Conservation (phyloP, 2,888 invertebrate species). For the Hirtodrosophila duncani region DNA sequence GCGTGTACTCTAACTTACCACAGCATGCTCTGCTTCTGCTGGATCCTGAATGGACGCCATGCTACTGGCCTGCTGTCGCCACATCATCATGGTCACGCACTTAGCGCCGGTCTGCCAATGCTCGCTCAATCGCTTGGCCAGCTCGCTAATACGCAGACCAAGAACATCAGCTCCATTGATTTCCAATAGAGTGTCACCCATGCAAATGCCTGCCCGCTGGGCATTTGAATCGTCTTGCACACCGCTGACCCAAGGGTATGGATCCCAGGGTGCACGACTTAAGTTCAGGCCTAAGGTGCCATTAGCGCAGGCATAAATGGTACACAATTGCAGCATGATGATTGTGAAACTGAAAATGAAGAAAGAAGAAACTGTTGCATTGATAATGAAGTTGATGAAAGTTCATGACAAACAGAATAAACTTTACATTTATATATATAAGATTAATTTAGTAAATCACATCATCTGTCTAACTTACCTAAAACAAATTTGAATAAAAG, state of each 20-base stretch:
- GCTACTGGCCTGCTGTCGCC: slow-evolving; percentile 69
- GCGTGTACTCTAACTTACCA: slow-evolving; percentile 39
- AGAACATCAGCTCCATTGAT: slow-evolving; percentile 77
- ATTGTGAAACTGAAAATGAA: slow-evolving; percentile 29
- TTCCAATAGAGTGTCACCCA: slow-evolving; percentile 85
- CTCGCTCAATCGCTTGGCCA: slow-evolving; percentile 72
- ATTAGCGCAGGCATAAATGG: slow-evolving; percentile 77
- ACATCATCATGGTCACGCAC: slow-evolving; percentile 73
- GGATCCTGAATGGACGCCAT: slow-evolving; percentile 30
- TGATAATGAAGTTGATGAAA: too few species aligned
- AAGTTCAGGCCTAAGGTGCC: slow-evolving; percentile 85
- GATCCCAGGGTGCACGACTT: slow-evolving; percentile 88
- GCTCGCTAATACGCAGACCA: slow-evolving; percentile 75
- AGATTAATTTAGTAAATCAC: too few species aligned
- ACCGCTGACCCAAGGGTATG: slow-evolving; percentile 87
- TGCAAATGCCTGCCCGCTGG: slow-evolving; percentile 82
- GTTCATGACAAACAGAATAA: background rate
- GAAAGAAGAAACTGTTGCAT: background rate
- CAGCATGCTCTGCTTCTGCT: slow-evolving; percentile 51
- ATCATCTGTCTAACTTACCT: too few species aligned
- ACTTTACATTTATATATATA: too few species aligned
- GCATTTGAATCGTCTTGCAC: slow-evolving; percentile 83
- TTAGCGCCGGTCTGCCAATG: slow-evolving; percentile 75
- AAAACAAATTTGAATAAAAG: too few species aligned
- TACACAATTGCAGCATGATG: slow-evolving; percentile 74